Conservation (phyloP, 2,113 vertebrate species). For the Phylloscopus whistleri region DNA sequence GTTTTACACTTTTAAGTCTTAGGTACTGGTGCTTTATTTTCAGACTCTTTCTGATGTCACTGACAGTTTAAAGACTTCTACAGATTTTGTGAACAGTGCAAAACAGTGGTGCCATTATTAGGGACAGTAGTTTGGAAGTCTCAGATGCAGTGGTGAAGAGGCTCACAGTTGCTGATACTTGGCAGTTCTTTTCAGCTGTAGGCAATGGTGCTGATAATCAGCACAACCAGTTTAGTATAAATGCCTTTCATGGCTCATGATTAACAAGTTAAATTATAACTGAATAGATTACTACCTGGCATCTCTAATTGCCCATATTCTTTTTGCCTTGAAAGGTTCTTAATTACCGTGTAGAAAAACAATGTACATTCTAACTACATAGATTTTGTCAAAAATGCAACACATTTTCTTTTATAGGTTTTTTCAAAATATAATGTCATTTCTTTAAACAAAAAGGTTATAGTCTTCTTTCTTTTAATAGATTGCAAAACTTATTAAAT, state of each 20-base stretch:
- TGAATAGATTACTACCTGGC: conserved; percentile 10
- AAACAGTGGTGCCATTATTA: conserved; percentile 13
- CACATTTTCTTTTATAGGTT: not conserved
- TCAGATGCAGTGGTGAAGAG: not conserved
- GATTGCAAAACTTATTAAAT: not conserved
- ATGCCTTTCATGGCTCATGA: conserved; percentile 35
- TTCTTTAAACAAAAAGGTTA: not conserved
- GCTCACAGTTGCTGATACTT: conserved; percentile 22
- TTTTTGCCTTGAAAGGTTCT: conserved; percentile 1
- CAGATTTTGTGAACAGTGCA: conserved; percentile 12
- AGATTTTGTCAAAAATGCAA: not conserved
- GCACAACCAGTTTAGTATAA: conserved; percentile 23
- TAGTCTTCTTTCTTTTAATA: not conserved
- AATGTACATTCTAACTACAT: not conserved
- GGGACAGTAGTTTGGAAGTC: conserved; percentile 19
- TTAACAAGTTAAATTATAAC: conserved; percentile 37
- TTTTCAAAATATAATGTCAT: not conserved
- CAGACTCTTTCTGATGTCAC: conserved; percentile 11
- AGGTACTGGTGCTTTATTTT: not conserved
- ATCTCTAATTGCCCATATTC: not conserved
- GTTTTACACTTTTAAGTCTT: not conserved
- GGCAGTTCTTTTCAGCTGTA: conserved; percentile 50
- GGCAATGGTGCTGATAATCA: conserved; percentile 45
- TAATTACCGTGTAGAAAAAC: not conserved
- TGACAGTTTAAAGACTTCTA: conserved; percentile 14